Conservation (phyloP, 2,113 vertebrate species). For the Chloroceryle aenea region DNA sequence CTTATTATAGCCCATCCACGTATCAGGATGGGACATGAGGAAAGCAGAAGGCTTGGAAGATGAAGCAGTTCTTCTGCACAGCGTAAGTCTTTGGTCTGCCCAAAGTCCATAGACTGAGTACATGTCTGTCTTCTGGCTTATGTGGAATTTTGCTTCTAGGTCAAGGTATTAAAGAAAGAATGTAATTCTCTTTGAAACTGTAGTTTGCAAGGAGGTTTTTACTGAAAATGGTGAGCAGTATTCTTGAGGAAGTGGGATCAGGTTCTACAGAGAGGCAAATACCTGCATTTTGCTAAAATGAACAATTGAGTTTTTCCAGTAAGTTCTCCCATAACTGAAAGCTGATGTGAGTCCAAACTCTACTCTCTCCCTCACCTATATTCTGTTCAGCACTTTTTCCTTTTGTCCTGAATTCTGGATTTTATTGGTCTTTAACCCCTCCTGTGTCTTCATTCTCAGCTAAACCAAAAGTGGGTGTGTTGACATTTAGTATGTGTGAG, state of each 20-base stretch:
- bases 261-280: not conserved
- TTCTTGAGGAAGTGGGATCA: not conserved
- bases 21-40: not conserved
- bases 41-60: not conserved
- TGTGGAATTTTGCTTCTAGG: not conserved
- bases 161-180: not conserved
- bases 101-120: not conserved
- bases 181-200: not conserved
- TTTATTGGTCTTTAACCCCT: not conserved
- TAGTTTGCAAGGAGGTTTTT: not conserved
- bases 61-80: not conserved
- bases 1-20: not conserved
- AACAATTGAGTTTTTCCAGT: not conserved
- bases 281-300: not conserved
- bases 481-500: not conserved
- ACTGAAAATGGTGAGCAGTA: not conserved
- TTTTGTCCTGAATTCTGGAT: not conserved
- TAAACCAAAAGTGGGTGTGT: not conserved
- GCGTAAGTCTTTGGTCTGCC: not conserved
- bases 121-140: not conserved
- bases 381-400: not conserved
- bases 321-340: not conserved
- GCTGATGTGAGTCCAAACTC: not conserved
- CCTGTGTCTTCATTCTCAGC: not conserved
- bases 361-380: not conserved